These are phyloP conservation scores for Myiotriccus ornatus DNA, from an alignment of 2,797 vertebrate species.

Conservation along the genomic window DNA sequence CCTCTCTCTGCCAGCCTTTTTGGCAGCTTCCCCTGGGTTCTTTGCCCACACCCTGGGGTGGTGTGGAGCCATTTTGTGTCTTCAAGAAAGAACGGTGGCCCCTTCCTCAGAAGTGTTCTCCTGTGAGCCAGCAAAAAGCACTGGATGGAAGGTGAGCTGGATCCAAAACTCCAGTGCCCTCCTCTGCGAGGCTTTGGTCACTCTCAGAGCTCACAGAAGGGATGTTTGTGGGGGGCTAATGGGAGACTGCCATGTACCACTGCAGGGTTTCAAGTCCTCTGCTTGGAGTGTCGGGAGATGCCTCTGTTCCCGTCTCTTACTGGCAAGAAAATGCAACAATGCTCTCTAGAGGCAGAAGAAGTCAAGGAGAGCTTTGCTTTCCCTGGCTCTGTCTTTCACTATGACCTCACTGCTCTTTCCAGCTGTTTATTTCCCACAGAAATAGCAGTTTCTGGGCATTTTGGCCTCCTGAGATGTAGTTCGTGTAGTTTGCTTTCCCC, in stretches of 20 bases:
- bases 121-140: not conserved
- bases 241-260: not conserved
- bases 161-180: not conserved
- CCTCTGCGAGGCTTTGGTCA: not conserved
- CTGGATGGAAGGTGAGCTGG: not conserved
- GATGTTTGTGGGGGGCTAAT: accelerated
- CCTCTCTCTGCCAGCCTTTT: not conserved
- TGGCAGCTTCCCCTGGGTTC: not conserved
- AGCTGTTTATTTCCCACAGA: not conserved
- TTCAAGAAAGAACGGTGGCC: not conserved
- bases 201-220: not conserved
- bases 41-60: not conserved
- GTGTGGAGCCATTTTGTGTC: not conserved
- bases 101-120: not conserved
- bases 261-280: not conserved
- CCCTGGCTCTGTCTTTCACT: not conserved
- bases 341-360: conserved; percentile 67
- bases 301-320: not conserved
- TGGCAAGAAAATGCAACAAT: conserved; percentile 65
- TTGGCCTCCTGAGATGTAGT: not conserved
- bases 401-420: not conserved
- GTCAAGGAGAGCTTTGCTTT: conserved; percentile 10
- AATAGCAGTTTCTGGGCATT: not conserved
- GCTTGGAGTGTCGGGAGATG: not conserved
- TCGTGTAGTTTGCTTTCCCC: not conserved